These are phyloP conservation scores for Rhea americana DNA, from an alignment of 2,113 vertebrate species.

Conservation along the genomic window DNA sequence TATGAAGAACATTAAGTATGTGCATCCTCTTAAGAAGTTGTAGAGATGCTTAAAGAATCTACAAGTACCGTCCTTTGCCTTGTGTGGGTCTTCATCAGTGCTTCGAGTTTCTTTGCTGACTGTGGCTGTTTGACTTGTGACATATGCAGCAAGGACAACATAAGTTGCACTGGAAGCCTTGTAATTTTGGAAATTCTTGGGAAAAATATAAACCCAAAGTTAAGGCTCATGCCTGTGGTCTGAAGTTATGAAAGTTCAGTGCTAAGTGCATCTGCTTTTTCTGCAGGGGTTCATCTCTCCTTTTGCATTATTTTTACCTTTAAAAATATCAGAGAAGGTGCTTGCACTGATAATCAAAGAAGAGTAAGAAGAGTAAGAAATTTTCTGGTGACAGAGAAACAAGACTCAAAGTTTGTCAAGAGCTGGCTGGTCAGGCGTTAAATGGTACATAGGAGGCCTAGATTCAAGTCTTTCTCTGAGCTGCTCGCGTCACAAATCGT, in stretches of 20 bases:
- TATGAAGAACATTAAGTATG: not conserved
- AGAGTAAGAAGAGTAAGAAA: not conserved
- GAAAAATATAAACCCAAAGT: not conserved
- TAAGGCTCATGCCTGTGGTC: rapidly evolving
- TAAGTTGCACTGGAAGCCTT: rapidly evolving
- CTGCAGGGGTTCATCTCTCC: not conserved
- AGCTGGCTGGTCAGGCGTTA: not conserved
- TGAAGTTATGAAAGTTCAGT: not conserved
- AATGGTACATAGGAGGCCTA: not conserved
- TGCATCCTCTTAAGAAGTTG: not conserved
- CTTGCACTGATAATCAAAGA: not conserved
- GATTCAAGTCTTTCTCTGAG: not conserved
- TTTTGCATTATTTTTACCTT: not conserved
- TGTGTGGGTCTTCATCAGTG: rapidly evolving
- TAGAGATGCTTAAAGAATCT: not conserved
- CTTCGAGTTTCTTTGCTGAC: not conserved
- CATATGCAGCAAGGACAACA: rapidly evolving
- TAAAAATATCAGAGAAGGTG: not conserved
- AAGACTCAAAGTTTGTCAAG: not conserved
- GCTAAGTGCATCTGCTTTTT: not conserved
- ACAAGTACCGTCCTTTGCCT: too few species aligned
- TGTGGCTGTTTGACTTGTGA: not conserved
- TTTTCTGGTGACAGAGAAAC: not conserved
- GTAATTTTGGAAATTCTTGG: not conserved
- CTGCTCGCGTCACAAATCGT: rapidly evolving